These are phyloP conservation scores for Percina caprodes DNA, from an alignment of 2,113 vertebrate species.

Conservation along the genomic window DNA sequence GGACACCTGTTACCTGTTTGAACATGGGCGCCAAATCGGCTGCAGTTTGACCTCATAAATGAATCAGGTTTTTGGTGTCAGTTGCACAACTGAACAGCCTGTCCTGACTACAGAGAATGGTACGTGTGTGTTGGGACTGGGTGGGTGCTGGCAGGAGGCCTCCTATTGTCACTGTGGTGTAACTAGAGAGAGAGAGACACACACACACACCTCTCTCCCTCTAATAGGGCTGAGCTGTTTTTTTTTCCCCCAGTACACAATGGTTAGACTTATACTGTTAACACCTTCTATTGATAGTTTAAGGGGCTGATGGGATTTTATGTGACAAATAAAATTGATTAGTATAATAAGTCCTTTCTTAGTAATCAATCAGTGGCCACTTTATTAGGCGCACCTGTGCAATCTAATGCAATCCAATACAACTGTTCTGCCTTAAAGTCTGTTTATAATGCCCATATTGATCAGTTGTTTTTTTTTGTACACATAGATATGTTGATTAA, in stretches of 20 bases:
- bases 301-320: too few relatives aligned
- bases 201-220: neutral
- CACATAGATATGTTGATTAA: neutral
- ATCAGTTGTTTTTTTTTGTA: neutral
- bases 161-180: conserved; percentile 51
- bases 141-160: conserved; percentile 43
- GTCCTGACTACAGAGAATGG: neutral
- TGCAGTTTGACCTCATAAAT: neutral
- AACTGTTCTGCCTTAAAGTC: too few relatives aligned
- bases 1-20: conserved; percentile 38
- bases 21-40: conserved; percentile 34
- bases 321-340: too few relatives aligned
- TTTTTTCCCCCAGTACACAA: conserved; percentile 20
- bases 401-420: neutral
- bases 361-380: too few relatives aligned
- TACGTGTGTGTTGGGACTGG: conserved; percentile 2
- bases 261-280: neutral
- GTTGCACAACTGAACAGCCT: conserved; percentile 12
- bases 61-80: conserved; percentile 33
- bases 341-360: too few relatives aligned
- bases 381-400: neutral
- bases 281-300: neutral
- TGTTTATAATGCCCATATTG: neutral
- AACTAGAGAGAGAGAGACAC: conserved; percentile 57
- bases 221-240: conserved; percentile 44